Conservation (phyloP, 2,113 vertebrate species). For the Bufo gargarizans region DNA sequence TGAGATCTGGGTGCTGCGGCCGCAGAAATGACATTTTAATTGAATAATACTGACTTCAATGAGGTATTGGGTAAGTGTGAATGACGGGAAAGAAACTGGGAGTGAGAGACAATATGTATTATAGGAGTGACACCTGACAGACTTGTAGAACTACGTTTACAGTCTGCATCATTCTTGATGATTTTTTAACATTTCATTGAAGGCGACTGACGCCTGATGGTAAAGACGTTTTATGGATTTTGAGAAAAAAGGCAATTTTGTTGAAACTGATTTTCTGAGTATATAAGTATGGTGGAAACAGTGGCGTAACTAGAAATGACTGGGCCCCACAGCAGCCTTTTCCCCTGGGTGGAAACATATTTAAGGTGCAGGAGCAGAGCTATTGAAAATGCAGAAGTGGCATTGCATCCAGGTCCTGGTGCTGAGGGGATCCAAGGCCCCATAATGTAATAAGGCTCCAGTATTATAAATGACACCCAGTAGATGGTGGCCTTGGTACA, state of each 20-base stretch:
- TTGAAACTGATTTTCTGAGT: neutral
- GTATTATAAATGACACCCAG: no score
- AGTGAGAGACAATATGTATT: slow-evolving; percentile 24
- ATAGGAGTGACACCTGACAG: slow-evolving; percentile 27
- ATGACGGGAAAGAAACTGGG: slow-evolving; percentile 18
- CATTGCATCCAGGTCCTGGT: no score
- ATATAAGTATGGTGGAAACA: no score
- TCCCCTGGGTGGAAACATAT: no score
- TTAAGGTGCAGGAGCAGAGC: no score
- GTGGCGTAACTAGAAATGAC: no score
- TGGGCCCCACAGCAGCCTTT: no score
- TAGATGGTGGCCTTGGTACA: no score
- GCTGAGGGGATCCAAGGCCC: no score
- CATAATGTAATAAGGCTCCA: no score
- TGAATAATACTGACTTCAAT: slow-evolving; percentile 43
- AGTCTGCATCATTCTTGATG: neutral
- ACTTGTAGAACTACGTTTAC: slow-evolving; percentile 27
- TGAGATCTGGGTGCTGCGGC: slow-evolving; percentile 25
- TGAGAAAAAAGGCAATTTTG: neutral
- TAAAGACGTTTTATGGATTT: neutral
- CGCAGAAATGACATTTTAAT: slow-evolving; percentile 29
- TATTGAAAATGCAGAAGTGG: no score
- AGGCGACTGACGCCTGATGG: neutral
- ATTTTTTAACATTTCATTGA: neutral
- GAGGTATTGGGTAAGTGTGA: slow-evolving; percentile 41